phyloP scores from a whole-genome alignment of 2,797 vertebrate species.

The Anguilla obscura region DNA sequence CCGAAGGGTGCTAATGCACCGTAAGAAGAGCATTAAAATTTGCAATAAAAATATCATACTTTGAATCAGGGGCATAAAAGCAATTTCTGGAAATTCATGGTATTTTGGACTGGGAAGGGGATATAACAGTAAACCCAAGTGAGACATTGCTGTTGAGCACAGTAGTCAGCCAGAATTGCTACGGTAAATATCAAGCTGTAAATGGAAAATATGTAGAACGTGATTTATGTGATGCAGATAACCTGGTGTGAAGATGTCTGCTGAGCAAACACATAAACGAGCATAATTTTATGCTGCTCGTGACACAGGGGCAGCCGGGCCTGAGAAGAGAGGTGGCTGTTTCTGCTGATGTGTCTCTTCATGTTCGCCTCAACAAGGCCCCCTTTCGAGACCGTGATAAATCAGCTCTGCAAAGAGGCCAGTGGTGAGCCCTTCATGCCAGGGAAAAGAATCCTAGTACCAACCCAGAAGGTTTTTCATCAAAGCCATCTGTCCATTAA shows the following conservation, averaged over 20 bases:
- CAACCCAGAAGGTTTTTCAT: background rate
- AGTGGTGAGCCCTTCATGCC: background rate
- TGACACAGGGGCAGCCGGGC: background rate
- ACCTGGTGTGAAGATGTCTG: background rate
- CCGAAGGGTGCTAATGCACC: background rate
- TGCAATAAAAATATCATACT: background rate
- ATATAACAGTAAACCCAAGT: background rate
- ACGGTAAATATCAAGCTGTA: background rate
- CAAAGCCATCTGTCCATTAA: background rate
- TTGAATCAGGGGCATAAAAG: background rate
- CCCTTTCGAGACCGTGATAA: background rate
- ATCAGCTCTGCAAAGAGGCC: background rate
- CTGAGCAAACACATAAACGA: background rate
- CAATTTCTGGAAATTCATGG: background rate
- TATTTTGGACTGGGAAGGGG: background rate
- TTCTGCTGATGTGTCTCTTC: background rate
- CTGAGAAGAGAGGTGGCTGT: background rate
- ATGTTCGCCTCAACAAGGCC: background rate
- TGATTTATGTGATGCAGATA: background rate
- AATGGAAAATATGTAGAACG: constrained; percentile 3
- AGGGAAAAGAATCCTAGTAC: background rate
- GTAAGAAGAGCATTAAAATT: background rate
- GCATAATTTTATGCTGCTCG: background rate
- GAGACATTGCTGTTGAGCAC: background rate
- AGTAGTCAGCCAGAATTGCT: background rate